Percentiles rank a stretch among this genome's conserved stretches.
phyloP scores from a whole-genome alignment of 1,140 invertebrate genomes.

The Pomacea maculata region DNA sequence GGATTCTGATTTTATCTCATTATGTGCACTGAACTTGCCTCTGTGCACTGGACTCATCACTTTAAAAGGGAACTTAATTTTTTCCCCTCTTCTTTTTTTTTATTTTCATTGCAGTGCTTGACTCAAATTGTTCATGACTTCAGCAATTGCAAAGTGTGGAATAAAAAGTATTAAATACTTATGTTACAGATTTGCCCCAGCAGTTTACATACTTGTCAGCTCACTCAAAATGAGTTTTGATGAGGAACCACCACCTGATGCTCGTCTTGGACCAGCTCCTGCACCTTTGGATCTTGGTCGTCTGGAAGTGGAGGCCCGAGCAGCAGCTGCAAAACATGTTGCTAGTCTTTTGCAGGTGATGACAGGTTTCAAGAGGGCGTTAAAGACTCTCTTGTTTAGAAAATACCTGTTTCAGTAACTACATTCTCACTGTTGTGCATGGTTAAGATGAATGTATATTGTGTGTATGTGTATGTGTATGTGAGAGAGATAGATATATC shows the following conservation, averaged over 20 bases:
- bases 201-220: neutral
- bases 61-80: neutral
- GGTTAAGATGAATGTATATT: neutral
- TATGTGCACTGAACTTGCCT: too few relatives aligned
- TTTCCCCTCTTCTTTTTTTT: neutral
- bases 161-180: neutral
- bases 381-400: neutral
- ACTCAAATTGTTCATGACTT: neutral
- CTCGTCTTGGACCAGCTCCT: slow-evolving; percentile 40
- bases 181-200: neutral
- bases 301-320: slow-evolving; percentile 82
- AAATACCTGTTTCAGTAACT: neutral
- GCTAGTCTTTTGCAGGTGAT: slow-evolving; percentile 81
- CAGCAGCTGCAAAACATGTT: slow-evolving; percentile 87
- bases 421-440: neutral
- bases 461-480: too few relatives aligned
- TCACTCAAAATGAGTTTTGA: slow-evolving; percentile 25
- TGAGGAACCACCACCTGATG: slow-evolving; percentile 27
- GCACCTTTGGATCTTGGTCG: slow-evolving; percentile 59
- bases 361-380: neutral
- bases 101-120: neutral
- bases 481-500: too few relatives aligned
- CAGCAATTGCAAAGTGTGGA: neutral
- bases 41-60: too few relatives aligned
- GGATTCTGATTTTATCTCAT: too few relatives aligned